Conservation (phyloP, 2,888 invertebrate species). For the Agapostemon virescens region DNA sequence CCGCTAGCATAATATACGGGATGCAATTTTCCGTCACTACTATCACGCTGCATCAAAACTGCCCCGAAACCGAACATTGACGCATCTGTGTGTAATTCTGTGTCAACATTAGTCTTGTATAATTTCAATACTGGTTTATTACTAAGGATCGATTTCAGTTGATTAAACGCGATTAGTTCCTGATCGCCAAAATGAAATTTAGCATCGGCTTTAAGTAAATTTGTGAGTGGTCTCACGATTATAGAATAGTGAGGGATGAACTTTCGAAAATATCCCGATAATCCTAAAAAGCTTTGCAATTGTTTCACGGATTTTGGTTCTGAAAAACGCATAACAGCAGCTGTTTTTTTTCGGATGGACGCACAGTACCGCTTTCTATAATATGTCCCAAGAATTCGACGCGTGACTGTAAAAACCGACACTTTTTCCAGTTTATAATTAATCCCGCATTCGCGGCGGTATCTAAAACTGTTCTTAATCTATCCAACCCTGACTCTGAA, state of each 20-base stretch:
- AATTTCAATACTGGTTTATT: background rate
- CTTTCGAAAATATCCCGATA: constrained; percentile 62
- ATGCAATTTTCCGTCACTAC: background rate
- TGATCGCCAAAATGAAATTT: background rate
- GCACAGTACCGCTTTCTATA: background rate
- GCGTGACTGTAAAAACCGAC: constrained; percentile 7
- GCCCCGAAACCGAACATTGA: background rate
- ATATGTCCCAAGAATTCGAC: constrained; percentile 10
- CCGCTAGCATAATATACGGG: background rate
- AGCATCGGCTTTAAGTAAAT: constrained; percentile 54
- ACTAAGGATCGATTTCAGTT: background rate
- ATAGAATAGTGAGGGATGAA: constrained; percentile 55
- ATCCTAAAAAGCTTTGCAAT: constrained; percentile 48
- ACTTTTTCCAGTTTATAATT: constrained; percentile 16
- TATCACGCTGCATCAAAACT: background rate
- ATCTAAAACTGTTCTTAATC: background rate
- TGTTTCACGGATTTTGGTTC: constrained; percentile 4
- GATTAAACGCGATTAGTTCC: background rate
- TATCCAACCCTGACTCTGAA: background rate
- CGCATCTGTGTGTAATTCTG: background rate
- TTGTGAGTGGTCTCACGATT: constrained; percentile 66
- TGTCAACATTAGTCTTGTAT: background rate
- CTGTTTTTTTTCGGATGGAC: constrained; percentile 41
- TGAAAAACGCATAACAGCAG: constrained; percentile 54
- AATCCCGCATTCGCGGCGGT: constrained; percentile 6